phyloP scores from a whole-genome alignment of 53 echinoderm and acorn worm genomes.

The Holothuria leucospilota region DNA sequence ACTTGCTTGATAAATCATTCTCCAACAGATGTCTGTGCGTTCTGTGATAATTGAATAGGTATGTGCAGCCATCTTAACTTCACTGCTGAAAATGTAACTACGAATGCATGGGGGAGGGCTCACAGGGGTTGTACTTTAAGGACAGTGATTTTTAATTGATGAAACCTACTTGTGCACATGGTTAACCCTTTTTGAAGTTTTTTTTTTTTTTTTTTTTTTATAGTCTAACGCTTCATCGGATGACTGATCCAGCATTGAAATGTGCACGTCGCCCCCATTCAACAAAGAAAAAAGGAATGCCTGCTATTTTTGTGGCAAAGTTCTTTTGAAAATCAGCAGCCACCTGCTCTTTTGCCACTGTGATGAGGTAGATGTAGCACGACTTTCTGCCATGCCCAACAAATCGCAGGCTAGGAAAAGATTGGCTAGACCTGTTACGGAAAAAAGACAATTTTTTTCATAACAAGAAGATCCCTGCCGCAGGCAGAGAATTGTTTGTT shows the following conservation, averaged over 20 bases:
- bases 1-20: no score
- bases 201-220: not conserved
- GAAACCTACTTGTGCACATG: no score
- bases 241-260: not conserved
- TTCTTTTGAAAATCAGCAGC: constrained; percentile 56
- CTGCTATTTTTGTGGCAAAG: constrained; percentile 53
- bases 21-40: no score
- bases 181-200: no score
- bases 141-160: no score
- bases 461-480: constrained; percentile 51
- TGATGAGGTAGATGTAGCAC: constrained; percentile 42
- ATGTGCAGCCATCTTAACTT: no score
- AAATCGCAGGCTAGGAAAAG: constrained; percentile 30
- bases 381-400: constrained; percentile 44
- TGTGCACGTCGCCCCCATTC: not conserved
- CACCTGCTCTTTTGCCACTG: constrained; percentile 43
- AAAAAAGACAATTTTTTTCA: constrained; percentile 59
- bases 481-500: constrained; percentile 11
- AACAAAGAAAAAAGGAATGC: not conserved
- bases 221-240: not conserved
- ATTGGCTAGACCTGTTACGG: constrained; percentile 50
- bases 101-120: no score
- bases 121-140: no score
- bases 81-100: no score
- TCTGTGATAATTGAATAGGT: no score